Conservation (phyloP, 2,888 invertebrate genomes). For the Drosophila merina region DNA sequence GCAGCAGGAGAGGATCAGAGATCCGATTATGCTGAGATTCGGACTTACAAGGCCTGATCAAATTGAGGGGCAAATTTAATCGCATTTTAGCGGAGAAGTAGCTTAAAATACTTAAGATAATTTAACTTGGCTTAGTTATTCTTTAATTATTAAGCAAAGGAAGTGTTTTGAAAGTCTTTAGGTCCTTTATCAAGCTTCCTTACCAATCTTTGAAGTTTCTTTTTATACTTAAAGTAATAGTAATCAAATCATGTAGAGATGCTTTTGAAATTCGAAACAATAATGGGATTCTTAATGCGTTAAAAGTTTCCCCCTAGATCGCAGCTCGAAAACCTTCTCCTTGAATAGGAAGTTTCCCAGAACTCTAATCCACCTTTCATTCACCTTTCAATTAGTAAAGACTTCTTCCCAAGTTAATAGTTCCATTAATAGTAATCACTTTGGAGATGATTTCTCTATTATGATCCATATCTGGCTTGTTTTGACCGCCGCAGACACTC, state of each 20-base stretch:
- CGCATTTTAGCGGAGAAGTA: not conserved
- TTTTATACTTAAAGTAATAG: no score
- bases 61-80: constrained; percentile 20
- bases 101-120: not conserved
- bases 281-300: no score
- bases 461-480: constrained; percentile 22
- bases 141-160: no score
- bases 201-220: no score
- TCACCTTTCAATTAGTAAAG: constrained; percentile 5
- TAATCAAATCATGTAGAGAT: no score
- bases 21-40: constrained; percentile 36
- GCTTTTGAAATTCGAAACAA: no score
- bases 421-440: constrained; percentile 10
- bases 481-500: constrained; percentile 43
- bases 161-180: no score
- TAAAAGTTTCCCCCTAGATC: no score
- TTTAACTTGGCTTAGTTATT: no score
- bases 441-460: constrained; percentile 15
- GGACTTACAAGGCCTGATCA: constrained; percentile 33
- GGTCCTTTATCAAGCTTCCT: no score
- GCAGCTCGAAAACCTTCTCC: not conserved
- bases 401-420: not conserved
- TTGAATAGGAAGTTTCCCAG: not conserved
- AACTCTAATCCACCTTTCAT: not conserved
- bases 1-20: constrained; percentile 4